Percentiles rank a stretch among this genome's conserved stretches.
These are phyloP conservation scores for Gila robusta DNA, from an alignment of 2,797 vertebrate genomes.

Conservation along the genomic window DNA sequence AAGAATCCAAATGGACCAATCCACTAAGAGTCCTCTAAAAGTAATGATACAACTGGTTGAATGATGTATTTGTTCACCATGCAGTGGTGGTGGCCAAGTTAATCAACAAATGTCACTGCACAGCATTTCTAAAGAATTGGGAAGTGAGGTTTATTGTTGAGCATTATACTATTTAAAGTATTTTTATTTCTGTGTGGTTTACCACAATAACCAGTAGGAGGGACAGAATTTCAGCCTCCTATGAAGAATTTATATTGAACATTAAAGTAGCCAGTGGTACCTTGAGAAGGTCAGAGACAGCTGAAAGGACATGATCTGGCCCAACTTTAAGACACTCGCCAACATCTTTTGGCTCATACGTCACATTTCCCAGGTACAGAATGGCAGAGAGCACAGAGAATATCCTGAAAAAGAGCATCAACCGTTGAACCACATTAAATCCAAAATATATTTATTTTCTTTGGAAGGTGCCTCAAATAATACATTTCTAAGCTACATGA, in stretches of 20 bases:
- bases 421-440: neutral
- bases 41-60: neutral
- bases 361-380: constrained; percentile 92
- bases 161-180: neutral
- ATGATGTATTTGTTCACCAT: neutral
- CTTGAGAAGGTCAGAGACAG: constrained; percentile 90
- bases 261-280: constrained; percentile 64
- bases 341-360: constrained; percentile 80
- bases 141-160: neutral
- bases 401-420: constrained; percentile 77
- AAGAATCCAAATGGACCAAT: neutral
- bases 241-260: neutral
- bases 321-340: constrained; percentile 86
- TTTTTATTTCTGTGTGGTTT: neutral
- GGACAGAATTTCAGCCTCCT: neutral
- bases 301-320: constrained; percentile 85
- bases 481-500: neutral
- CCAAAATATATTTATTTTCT: neutral
- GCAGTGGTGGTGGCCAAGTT: neutral
- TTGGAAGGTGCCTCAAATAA: neutral
- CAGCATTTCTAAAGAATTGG: neutral
- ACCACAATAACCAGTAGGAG: neutral
- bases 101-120: neutral
- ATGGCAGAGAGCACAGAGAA: constrained; percentile 94
- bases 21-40: neutral